Conservation (phyloP, 2,797 vertebrate genomes). For the Hydrocynus forskahlii region DNA sequence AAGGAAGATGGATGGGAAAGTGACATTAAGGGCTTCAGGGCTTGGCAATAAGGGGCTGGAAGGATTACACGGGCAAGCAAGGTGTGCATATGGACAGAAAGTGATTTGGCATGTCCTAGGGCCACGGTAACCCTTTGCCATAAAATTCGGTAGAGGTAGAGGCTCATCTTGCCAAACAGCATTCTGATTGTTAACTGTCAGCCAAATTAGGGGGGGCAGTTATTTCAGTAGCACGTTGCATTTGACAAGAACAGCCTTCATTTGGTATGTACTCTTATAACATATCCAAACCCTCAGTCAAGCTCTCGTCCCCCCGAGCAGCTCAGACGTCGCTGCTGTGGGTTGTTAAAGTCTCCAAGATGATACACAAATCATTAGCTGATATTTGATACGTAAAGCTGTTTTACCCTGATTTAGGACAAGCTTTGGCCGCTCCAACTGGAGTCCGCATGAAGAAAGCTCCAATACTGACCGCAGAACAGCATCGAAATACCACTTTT, state of each 20-base stretch:
- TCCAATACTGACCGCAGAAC: neutral
- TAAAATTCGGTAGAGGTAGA: neutral
- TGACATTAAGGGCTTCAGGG: conserved; percentile 28
- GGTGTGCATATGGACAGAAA: conserved; percentile 15
- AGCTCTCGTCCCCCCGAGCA: too few relatives aligned
- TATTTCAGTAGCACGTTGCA: neutral
- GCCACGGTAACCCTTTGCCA: neutral
- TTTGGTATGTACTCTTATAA: neutral
- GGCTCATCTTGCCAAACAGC: neutral
- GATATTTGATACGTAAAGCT: neutral
- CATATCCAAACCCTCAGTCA: too few relatives aligned
- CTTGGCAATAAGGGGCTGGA: conserved; percentile 20
- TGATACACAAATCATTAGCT: too few relatives aligned
- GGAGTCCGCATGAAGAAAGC: neutral
- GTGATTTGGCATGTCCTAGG: conserved; percentile 1
- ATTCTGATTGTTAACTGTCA: neutral
- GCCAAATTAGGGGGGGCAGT: neutral
- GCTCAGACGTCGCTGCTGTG: too few relatives aligned
- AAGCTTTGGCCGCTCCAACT: neutral
- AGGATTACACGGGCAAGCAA: neutral
- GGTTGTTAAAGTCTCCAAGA: too few relatives aligned
- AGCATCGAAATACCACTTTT: neutral
- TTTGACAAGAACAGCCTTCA: neutral
- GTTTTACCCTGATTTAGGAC: neutral
- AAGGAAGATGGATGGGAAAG: conserved; percentile 46